Evolutionary conservation across 2,113 vertebrate species (phyloP), one percentile per base, ranked within the genome.

Genomic region (Saccopteryx bilineata): DNA sequence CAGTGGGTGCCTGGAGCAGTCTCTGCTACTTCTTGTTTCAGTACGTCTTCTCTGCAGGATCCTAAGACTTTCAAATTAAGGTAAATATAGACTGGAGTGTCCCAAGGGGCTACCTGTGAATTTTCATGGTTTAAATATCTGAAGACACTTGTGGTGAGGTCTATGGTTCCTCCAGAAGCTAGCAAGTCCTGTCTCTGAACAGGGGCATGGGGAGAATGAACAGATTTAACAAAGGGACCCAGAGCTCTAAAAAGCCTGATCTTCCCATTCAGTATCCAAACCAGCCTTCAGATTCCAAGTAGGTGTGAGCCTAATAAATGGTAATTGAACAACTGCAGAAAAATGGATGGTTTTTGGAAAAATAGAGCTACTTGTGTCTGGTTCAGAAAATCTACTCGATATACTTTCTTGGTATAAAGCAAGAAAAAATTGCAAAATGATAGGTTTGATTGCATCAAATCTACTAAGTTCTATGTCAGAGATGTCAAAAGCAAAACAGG

Each of bases 21-120:
- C 84, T 92, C 76, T 23, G 80, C 90, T 83, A 54, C 17, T 91
- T 93, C 93, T 84, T 69, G 28, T 94, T 76, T 94, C 52, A 96
- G 82, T 61, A 69, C 87, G 89, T 58, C 50, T 82, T 94, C 80
- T 83, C 54, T 56, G 33, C 90, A 89, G 0, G 19, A 19, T 63
- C 19, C 63, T 74, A 17, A 66, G 56, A 68, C 54, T 90, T 95
- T 83, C 75, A 87, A 83, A 56, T 60, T 19, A 74, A 96, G 68
- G 91, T 68, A 58, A 52, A 56, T 48, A 28, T 8, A 31, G 31
- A 18, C 69, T 93, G 39, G 33, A 79, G 28, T 19, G 61, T 71
- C 81, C 52, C 66, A 94, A 87, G 82, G 89, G 54, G 52, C 31
- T 91, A n/a, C 81, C 26, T 28, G 15, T 10, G 78, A 71, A 58